These are phyloP conservation scores for Chelon labrosus DNA, from an alignment of 2,797 vertebrate species.

Conservation along the genomic window DNA sequence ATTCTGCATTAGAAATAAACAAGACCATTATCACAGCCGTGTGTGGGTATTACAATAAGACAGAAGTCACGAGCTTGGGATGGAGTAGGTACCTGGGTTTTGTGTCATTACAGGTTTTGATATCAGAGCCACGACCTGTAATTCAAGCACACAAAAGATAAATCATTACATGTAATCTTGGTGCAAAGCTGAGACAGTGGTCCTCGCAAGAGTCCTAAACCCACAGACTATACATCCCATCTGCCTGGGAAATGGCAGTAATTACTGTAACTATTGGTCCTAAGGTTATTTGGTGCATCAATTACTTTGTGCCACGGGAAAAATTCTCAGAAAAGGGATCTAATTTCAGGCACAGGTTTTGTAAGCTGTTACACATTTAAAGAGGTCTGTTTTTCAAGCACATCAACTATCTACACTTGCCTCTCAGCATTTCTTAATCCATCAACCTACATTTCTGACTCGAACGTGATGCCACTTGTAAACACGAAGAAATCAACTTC, in stretches of 20 bases:
- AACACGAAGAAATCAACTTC: conserved; percentile 15
- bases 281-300: conserved; percentile 31
- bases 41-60: conserved; percentile 53
- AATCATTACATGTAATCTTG: conserved; percentile 71
- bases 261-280: conserved; percentile 41
- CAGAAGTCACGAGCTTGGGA: conserved; percentile 65
- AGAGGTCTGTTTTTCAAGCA: conserved; percentile 14
- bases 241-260: conserved; percentile 32
- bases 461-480: conserved; percentile 12
- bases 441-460: not conserved
- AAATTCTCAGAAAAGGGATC: conserved; percentile 21
- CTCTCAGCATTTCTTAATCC: conserved; percentile 12
- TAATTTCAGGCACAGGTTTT: conserved; percentile 19
- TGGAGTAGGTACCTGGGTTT: conserved; percentile 17
- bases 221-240: conserved; percentile 22
- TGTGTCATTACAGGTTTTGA: conserved; percentile 53
- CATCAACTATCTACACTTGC: not conserved
- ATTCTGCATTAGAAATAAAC: conserved; percentile 60
- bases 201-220: conserved; percentile 12
- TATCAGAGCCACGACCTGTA: conserved; percentile 58
- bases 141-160: conserved; percentile 64
- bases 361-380: conserved; percentile 13
- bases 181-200: conserved; percentile 16
- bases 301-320: conserved; percentile 15
- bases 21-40: conserved; percentile 48